phyloP scores from a whole-genome alignment of 2,113 vertebrate species.

The Cathartes aura region DNA sequence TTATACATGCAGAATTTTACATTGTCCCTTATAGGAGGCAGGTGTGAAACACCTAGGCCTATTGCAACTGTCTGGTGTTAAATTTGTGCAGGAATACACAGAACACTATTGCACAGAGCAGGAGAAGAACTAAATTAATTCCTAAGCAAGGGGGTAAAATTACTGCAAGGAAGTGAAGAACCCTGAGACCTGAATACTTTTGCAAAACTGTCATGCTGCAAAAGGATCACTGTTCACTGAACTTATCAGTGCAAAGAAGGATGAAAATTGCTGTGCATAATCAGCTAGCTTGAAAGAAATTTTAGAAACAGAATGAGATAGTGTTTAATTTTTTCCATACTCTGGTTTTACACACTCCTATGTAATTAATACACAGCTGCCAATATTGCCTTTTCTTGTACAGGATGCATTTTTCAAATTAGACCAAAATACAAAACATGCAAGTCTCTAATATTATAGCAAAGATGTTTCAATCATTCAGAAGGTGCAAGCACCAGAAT shows the following conservation, averaged over 20 bases:
- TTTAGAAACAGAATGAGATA: neutral
- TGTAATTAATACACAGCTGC: neutral
- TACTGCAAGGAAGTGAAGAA: neutral
- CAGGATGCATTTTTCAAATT: neutral
- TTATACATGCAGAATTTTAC: neutral
- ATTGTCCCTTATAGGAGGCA: neutral
- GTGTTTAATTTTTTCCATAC: neutral
- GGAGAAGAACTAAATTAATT: neutral
- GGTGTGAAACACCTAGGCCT: neutral
- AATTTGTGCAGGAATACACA: neutral
- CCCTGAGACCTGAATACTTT: neutral
- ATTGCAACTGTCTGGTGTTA: neutral
- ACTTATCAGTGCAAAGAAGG: neutral
- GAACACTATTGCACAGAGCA: neutral
- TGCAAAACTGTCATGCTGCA: neutral
- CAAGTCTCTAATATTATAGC: neutral
- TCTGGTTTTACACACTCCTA: neutral
- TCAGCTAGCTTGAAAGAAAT: neutral
- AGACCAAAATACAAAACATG: neutral
- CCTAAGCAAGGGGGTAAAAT: neutral
- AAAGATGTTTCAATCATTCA: neutral
- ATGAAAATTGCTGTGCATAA: neutral
- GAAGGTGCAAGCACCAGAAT: neutral
- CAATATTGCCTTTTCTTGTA: neutral
- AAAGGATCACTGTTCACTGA: neutral